phyloP scores from a whole-genome alignment of 2,888 invertebrate genomes.

The Agrotis puta region DNA sequence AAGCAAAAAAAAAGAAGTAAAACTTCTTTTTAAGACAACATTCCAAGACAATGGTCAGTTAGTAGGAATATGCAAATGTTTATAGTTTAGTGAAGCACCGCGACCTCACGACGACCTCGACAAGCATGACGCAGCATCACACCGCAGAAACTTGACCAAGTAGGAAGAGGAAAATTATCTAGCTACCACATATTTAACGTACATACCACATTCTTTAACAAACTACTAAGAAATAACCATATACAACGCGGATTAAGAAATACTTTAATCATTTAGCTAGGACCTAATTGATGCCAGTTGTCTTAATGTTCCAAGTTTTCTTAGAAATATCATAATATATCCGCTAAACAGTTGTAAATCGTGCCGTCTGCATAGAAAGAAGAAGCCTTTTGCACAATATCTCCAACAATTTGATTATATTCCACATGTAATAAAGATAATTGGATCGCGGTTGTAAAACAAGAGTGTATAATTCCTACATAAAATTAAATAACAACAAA shows the following conservation, averaged over 20 bases:
- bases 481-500: slow-evolving; percentile 73
- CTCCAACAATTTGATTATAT: slow-evolving; percentile 26
- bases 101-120: slow-evolving; percentile 62
- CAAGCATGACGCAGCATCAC: slow-evolving; percentile 49
- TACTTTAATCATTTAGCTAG: slow-evolving; percentile 2
- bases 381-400: slow-evolving; percentile 44
- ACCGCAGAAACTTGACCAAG: slow-evolving; percentile 44
- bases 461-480: slow-evolving; percentile 62
- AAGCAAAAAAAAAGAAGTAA: slow-evolving; percentile 48
- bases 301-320: slow-evolving; percentile 25
- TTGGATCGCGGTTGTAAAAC: slow-evolving; percentile 56
- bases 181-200: slow-evolving; percentile 31
- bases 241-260: slow-evolving; percentile 17
- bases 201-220: slow-evolving; percentile 17
- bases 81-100: slow-evolving; percentile 58
- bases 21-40: slow-evolving; percentile 35
- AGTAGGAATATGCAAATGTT: slow-evolving; percentile 57
- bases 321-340: slow-evolving; percentile 18
- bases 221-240: slow-evolving; percentile 19
- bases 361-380: slow-evolving; percentile 18
- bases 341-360: background rate
- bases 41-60: slow-evolving; percentile 55
- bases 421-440: slow-evolving; percentile 59
- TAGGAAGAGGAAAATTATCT: slow-evolving; percentile 66
- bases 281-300: background rate